Evolutionary conservation across 2,113 vertebrate genomes (phyloP).

Genomic region (Okapia johnstoni): DNA sequence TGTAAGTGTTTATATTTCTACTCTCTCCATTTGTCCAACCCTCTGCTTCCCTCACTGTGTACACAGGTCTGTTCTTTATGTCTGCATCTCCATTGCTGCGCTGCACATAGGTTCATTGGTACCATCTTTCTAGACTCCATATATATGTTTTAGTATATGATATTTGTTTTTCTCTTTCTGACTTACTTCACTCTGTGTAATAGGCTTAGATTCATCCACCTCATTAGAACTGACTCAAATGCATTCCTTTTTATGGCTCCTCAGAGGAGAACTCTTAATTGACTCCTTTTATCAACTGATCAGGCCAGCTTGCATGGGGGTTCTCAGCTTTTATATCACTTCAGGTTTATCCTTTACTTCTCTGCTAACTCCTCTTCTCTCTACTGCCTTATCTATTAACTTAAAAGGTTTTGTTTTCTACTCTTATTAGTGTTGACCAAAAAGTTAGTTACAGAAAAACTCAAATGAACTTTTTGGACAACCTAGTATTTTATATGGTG

Average conservation of each 20-base stretch:
- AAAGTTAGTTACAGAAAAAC: not conserved
- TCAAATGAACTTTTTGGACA: not conserved
- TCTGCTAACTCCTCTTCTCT: not conserved
- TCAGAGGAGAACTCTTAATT: not conserved
- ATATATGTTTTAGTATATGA: not conserved
- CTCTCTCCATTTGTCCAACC: not conserved
- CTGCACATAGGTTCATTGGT: not conserved
- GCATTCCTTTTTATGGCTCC: not conserved
- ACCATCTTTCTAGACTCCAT: not conserved
- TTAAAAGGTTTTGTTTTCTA: not conserved
- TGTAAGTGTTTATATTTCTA: not conserved
- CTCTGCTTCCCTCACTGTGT: not conserved
- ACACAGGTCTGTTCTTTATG: not conserved
- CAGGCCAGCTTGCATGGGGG: not conserved
- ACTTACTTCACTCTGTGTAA: not conserved
- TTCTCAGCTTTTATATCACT: not conserved
- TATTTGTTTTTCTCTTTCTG: not conserved
- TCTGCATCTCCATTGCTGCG: not conserved
- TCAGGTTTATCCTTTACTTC: not conserved
- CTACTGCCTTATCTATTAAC: not conserved
- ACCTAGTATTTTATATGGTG: not conserved
- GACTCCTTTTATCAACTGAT: not conserved
- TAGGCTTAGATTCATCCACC: not conserved
- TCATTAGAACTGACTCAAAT: not conserved
- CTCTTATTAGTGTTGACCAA: not conserved